Conservation (phyloP, 2,888 invertebrate species). For the Azorinus chamasolen region DNA sequence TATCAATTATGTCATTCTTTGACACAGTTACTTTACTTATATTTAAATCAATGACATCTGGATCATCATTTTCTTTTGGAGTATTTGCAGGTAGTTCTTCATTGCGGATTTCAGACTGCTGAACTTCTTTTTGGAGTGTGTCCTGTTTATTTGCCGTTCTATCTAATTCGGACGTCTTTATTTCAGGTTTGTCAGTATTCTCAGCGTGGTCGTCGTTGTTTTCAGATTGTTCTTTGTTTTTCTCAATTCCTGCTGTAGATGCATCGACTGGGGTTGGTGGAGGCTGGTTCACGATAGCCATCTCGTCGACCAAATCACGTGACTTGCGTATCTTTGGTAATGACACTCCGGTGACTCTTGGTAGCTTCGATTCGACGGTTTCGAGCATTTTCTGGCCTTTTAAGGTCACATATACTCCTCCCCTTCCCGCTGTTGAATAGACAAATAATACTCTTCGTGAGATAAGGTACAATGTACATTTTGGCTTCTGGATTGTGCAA, state of each 20-base stretch:
- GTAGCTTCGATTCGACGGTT: constrained; percentile 66
- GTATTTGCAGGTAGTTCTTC: too few relatives aligned
- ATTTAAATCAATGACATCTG: background rate
- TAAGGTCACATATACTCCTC: constrained; percentile 65
- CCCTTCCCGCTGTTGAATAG: constrained; percentile 44
- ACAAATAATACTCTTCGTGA: background rate
- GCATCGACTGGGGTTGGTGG: constrained; percentile 68
- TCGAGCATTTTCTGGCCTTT: constrained; percentile 62
- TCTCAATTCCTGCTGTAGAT: constrained; percentile 17
- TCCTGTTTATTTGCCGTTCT: too few relatives aligned
- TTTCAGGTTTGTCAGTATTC: background rate
- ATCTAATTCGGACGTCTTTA: background rate
- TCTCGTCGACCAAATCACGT: constrained; percentile 64
- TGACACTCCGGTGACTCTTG: constrained; percentile 70
- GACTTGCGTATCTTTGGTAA: constrained; percentile 67
- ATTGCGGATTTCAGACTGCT: too few relatives aligned
- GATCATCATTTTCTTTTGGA: constrained; percentile 4
- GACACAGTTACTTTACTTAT: constrained; percentile 16
- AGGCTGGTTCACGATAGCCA: constrained; percentile 64
- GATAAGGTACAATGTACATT: too few relatives aligned
- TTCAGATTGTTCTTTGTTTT: constrained; percentile 4
- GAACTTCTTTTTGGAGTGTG: too few relatives aligned
- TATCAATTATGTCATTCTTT: constrained; percentile 33
- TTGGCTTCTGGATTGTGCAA: too few relatives aligned
- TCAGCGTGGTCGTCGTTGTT: constrained; percentile 2